Conservation (phyloP, 2,888 invertebrate genomes). For the Sabatieria punctata region DNA sequence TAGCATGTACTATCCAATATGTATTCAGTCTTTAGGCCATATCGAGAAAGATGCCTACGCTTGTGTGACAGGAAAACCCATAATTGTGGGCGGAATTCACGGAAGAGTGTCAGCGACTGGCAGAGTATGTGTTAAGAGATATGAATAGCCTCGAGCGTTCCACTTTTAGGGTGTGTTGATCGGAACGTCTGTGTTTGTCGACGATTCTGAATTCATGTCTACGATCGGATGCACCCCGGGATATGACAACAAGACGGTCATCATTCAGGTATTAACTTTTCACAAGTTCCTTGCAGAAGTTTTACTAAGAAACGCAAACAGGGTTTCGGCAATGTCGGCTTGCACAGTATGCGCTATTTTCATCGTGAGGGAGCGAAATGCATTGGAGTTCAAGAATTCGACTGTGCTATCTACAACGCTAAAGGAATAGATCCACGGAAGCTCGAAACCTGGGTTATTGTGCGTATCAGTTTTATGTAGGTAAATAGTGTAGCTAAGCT, state of each 20-base stretch:
- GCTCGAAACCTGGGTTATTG: conserved; percentile 41
- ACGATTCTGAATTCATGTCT: conserved; percentile 83
- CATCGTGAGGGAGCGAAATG: conserved; percentile 78
- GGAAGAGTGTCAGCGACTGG: conserved; percentile 90
- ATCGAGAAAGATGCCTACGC: conserved; percentile 86
- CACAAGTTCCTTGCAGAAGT: too few relatives aligned
- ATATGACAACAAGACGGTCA: conserved; percentile 84
- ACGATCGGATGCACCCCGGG: conserved; percentile 59
- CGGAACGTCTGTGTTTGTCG: conserved; percentile 42
- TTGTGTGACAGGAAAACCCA: conserved; percentile 92
- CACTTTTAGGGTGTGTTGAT: conserved; percentile 48
- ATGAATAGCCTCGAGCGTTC: too few relatives aligned
- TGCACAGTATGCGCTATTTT: conserved; percentile 82
- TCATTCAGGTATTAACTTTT: conserved; percentile 47
- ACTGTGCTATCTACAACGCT: conserved; percentile 66
- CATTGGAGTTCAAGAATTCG: conserved; percentile 74
- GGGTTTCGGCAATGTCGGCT: conserved; percentile 94
- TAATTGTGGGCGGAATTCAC: conserved; percentile 88
- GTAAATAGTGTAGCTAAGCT: too few relatives aligned
- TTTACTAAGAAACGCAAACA: conserved; percentile 37
- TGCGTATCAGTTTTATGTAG: too few relatives aligned
- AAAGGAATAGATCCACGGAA: conserved; percentile 77
- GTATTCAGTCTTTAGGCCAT: conserved; percentile 54
- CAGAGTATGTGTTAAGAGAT: too few relatives aligned
- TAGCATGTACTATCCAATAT: too few relatives aligned